Base-by-base conservation (phyloP, 2,888 invertebrate species). In the Oxycera nigricornis region DNA sequence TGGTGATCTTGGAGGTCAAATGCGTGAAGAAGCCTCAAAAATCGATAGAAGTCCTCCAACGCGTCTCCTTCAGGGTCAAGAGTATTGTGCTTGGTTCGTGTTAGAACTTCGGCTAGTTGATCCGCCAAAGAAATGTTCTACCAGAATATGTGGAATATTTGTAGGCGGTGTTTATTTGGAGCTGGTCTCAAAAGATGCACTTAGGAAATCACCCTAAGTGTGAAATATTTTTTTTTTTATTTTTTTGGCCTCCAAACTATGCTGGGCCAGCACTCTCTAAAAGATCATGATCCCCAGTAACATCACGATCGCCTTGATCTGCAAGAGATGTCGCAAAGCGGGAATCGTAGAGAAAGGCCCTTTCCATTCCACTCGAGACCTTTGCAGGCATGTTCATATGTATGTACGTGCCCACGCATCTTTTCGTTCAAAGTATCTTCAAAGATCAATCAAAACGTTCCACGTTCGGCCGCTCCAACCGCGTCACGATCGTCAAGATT, bases 11-110 rank as follows among this genome's bases (percentile, higher is more conserved):
- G 70, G 70, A 70, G 70, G 70, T 70, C 70, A 70, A 22, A 52
- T 22, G 31, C 55, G 14, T 22, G 35, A 30, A 70, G 70, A 70
- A 70, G 70, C 41, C 55, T 31, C 70, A 70, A 52, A 55, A 55
- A 70, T 52, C 70, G 55, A 70, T 70, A 55, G 70, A 31, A 70
- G 70, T 52, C 70, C 70, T 70, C 70, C 70, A 70, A 70, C 70
- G 70, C 70, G 55, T 31, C 55, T 55, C 70, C 70, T 70, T 70
- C 55, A 70, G 55, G 70, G 70, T 70, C 70, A 22, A 22, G 35
- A 24, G 3, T 41, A 17, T 65, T 61, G 28, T 30, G n/a, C 24
- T 22, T 39, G 41, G 41, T 39, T 41, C 24, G 24, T 55, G 55
- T 17, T 55, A 24, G 55, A 24, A 20, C 6, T 11, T 20, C 24